Percentiles rank a stretch among this genome's conserved stretches.
phyloP scores from a whole-genome alignment of 37 sponge, comb jelly and placozoan species.

The Cladorhizidae sp. region DNA sequence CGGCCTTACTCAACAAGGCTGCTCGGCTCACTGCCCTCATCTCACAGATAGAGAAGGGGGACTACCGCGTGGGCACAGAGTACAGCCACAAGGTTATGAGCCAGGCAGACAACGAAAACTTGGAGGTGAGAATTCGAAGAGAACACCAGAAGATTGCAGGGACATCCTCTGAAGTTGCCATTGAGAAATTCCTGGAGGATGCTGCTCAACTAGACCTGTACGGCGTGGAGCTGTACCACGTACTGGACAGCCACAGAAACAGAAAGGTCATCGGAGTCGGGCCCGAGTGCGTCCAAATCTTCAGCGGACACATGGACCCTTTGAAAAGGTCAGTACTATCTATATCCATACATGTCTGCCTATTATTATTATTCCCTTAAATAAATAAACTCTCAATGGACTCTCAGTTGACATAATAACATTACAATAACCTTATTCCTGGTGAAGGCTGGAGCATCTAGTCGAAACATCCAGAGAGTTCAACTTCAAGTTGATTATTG shows the following conservation, averaged over 20 bases:
- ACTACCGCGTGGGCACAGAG: constrained; percentile 39
- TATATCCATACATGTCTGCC: no score
- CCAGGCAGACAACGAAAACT: constrained; percentile 18
- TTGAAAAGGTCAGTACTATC: constrained; percentile 47
- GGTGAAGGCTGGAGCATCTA: no score
- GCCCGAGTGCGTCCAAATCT: constrained; percentile 50
- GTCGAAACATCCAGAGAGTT: no score
- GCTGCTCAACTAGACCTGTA: constrained; percentile 45
- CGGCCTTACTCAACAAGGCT: constrained; percentile 17
- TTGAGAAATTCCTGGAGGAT: constrained; percentile 71
- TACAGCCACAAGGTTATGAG: constrained; percentile 37
- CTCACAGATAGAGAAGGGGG: constrained; percentile 71
- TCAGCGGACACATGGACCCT: constrained; percentile 34
- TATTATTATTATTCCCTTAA: no score
- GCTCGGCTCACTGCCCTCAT: constrained; percentile 55
- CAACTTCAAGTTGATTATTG: no score
- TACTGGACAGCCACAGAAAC: constrained; percentile 1
- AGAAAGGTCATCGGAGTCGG: constrained; percentile 57
- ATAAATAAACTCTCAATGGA: no score
- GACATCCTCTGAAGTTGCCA: constrained; percentile 45
- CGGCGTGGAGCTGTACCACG: constrained; percentile 62
- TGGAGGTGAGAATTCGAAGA: constrained; percentile 31
- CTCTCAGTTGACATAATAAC: no score
- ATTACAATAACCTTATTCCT: no score
- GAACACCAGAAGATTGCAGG: constrained; percentile 72